Base-by-base conservation (phyloP, 2,113 vertebrate genomes). In the Notechis scutatus region DNA sequence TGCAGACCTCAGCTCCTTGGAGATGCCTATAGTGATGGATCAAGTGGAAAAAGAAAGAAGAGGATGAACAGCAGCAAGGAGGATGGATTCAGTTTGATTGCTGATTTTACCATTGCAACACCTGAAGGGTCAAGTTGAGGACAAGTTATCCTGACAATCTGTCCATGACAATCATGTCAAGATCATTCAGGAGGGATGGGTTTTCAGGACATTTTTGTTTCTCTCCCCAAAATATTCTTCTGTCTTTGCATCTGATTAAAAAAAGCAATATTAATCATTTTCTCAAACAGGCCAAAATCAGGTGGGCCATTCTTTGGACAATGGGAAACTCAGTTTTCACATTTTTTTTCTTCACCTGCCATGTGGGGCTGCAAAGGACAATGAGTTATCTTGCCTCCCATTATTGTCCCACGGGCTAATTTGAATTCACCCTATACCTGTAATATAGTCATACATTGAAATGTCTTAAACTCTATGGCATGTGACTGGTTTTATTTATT, bases 361-460 rank as follows among this genome's bases (percentile, higher is more conserved):
- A 87, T 20, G 3, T 29, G 14, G 50, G 50, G 7, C 86, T n/a
- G 86, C 50, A 1, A 50, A n/a, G 47, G 50, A 54, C 50, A 87
- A 26, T 87, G 47, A 87, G 14, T 12, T 20, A 81, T 39, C 34
- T 39, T 81, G 34, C 18, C 18, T 34, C 18, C 6, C 34, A 14
- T 87, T 54, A 54, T 54, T 54, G 5, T n/a, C 87, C 87, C 3
- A 0, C 26, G n/a, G 10, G 24, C 45, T 54, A 54, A 88, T 88
- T 26, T n/a, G 18, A 54, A n/a, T 34, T n/a, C 87, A 54, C 18
- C 50, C 3, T n/a, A 55, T n/a, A 88, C 6, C 3, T 54, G n/a
- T 88, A 55, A 88, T 88, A 88, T 54, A 88, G 50, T 88, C 47
- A n/a, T 93, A 56, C 59, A 56, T 8, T 93, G 20, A 59, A 91